Evolutionary conservation across 1,140 invertebrate genomes (phyloP).

Genomic region (Bombus breviceps): DNA sequence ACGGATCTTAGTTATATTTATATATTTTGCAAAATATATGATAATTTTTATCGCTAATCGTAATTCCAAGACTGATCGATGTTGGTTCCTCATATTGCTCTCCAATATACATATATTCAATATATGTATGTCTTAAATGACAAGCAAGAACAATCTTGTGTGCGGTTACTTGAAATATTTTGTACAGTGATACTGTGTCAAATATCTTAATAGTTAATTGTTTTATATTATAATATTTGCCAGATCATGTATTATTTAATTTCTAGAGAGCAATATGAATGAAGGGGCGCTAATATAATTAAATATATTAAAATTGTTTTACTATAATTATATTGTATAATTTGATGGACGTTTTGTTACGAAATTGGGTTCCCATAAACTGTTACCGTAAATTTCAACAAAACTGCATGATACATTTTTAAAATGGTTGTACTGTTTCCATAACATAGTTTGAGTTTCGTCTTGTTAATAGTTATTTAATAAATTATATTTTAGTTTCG

Average conservation of each 20-base stretch:
- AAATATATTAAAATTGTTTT: constrained; percentile 17
- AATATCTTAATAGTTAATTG: constrained; percentile 24
- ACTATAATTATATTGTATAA: too few species aligned
- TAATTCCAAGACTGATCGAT: constrained; percentile 81
- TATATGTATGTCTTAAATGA: background rate
- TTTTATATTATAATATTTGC: constrained; percentile 35
- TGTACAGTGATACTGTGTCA: constrained; percentile 8
- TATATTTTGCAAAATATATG: constrained; percentile 78
- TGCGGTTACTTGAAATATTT: constrained; percentile 9
- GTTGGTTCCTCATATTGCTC: constrained; percentile 77
- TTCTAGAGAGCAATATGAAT: constrained; percentile 40
- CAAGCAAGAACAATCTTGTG: background rate
- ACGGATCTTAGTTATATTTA: constrained; percentile 79
- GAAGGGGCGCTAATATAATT: background rate
- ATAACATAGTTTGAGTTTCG: constrained; percentile 24
- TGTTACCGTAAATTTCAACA: background rate
- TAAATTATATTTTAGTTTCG: constrained; percentile 32
- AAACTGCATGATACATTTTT: constrained; percentile 1
- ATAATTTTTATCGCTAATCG: constrained; percentile 77
- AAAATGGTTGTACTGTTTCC: constrained; percentile 1
- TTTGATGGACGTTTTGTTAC: constrained; percentile 5
- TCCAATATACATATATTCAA: constrained; percentile 35
- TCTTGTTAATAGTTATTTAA: constrained; percentile 41
- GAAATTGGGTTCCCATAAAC: background rate
- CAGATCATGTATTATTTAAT: background rate